Percentiles rank a stretch among this genome's conserved stretches.
These are phyloP conservation scores for Anguilla pacifica DNA, from an alignment of 2,797 vertebrate genomes.

Conservation along the genomic window DNA sequence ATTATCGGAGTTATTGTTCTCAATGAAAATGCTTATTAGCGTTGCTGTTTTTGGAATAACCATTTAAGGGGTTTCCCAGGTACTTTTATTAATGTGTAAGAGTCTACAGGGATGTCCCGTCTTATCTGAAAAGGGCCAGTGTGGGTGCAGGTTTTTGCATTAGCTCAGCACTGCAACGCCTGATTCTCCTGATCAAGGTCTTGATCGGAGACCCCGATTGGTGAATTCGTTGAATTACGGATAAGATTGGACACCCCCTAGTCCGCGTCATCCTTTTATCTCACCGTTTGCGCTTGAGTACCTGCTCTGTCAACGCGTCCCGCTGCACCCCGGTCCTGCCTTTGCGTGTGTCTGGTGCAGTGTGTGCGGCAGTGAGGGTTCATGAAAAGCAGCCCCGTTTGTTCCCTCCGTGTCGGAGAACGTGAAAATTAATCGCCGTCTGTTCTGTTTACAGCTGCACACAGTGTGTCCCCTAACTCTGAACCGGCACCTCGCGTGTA, in stretches of 20 bases:
- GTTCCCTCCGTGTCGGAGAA: neutral
- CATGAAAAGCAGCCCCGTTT: neutral
- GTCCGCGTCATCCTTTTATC: neutral
- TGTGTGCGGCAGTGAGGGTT: no score
- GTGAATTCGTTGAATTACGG: no score
- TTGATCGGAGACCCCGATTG: no score
- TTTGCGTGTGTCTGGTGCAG: neutral
- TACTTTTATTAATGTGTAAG: neutral
- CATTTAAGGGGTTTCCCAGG: neutral
- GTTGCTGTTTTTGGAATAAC: no score
- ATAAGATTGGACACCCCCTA: no score
- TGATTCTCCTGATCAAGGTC: no score
- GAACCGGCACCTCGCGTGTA: conserved; percentile 10
- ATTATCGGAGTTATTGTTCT: no score
- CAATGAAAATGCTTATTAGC: no score
- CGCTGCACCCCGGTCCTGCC: neutral
- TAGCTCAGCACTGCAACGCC: no score
- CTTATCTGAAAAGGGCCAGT: no score
- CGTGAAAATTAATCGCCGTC: neutral
- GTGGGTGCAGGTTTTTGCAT: no score
- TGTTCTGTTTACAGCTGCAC: neutral
- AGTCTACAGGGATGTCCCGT: no score
- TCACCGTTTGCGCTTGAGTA: neutral
- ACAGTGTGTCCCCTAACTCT: conserved; percentile 13
- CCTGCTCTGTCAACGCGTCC: neutral